Base-by-base conservation (phyloP, 2,113 vertebrate genomes). In the Neomonachus schauinslandi region DNA sequence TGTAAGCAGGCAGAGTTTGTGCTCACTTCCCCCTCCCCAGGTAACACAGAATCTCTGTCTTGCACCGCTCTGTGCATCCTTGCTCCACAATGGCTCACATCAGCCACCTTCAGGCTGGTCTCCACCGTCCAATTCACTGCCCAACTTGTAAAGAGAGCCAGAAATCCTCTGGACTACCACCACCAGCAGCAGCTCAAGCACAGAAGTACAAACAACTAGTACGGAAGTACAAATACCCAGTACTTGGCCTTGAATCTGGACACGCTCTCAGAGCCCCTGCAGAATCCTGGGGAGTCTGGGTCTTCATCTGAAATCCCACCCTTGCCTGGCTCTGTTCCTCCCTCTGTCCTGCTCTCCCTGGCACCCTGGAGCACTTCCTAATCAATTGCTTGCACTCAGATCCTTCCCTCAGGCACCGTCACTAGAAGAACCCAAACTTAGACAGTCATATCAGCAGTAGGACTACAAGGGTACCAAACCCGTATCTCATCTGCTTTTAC, bases 361-460 rank as follows among this genome's bases (percentile, higher is more conserved):
- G 59, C 53, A n/a, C 18, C 22, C 4, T 0, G 10, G 65, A 87
- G n/a, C 4, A 9, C 0, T 7, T 86, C 13, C 74, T 71, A 42
- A 33, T 15, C 46, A 65, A 21, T 31, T 7, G 21, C 39, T 49
- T 19, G 12, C 2, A 1, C 28, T 36, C 0, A 33, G 33, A 79
- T 6, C 10, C 6, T 24, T 74, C 21, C 18, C 24, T 15, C 57
- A 28, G 57, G 69, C 28, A 26, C 5, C 14, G 11, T 57, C 31
- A 28, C 15, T n/a, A 6, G 46, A 21, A 74, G 33, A 79, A n/a
- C 2, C 9, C 7, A 84, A 15, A n/a, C 18, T 8, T 28, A 28
- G 9, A 31, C 0, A 22, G 28, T 59, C 28, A 22, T 2, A 14
- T 3, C 1, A 21, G 42, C 42, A 10, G 24, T 59, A n/a, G 19